Evolutionary conservation across 2,113 vertebrate genomes (phyloP).

Genomic region (Dicentrarchus labrax): DNA sequence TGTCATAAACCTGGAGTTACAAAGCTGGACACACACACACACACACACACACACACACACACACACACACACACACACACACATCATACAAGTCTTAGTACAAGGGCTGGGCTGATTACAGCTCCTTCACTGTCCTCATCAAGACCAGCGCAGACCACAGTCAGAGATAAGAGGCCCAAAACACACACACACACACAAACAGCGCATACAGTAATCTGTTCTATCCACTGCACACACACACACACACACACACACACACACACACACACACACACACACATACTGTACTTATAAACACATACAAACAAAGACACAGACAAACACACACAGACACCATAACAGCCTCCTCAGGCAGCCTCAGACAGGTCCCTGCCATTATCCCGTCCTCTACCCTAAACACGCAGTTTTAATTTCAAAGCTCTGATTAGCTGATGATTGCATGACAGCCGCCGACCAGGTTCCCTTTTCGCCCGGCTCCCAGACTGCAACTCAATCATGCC

Average conservation of each 20-base stretch:
- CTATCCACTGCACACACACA: conserved; percentile 26
- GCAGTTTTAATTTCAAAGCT: conserved; percentile 89
- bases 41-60: conserved; percentile 30
- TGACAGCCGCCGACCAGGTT: conserved; percentile 87
- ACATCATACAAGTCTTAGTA: conserved; percentile 37
- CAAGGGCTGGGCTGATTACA: conserved; percentile 68
- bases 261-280: conserved; percentile 20
- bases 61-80: conserved; percentile 27
- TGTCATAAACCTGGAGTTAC: neutral
- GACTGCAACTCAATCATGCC: conserved; percentile 89
- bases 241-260: conserved; percentile 30
- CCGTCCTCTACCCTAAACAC: conserved; percentile 85
- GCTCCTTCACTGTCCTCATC: conserved; percentile 76
- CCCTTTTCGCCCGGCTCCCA: conserved; percentile 85
- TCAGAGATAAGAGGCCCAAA: conserved; percentile 59
- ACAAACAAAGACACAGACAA: conserved; percentile 29
- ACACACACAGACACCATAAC: conserved; percentile 25
- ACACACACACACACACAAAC: conserved; percentile 51
- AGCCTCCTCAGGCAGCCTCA: conserved; percentile 63
- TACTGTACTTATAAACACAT: conserved; percentile 49
- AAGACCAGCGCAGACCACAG: conserved; percentile 64
- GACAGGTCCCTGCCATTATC: conserved; percentile 80
- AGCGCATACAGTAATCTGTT: conserved; percentile 36
- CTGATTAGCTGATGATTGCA: conserved; percentile 90
- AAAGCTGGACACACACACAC: conserved; percentile 35